Evolutionary conservation across 23 tunicate species (phyloP), one percentile per base, ranked within the genome.

Genomic region (Corella eumyota): DNA sequence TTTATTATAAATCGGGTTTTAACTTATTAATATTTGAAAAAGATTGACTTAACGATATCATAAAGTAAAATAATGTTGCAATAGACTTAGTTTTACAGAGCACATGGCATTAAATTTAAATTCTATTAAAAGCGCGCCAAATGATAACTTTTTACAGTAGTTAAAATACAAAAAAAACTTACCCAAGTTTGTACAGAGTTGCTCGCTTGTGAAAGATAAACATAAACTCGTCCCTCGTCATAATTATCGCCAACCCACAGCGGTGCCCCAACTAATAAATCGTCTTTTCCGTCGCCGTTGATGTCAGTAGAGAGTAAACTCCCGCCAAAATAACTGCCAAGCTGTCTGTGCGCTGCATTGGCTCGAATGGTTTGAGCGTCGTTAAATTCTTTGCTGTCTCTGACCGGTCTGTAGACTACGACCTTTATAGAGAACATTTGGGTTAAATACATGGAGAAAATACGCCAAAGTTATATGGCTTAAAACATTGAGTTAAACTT

Each of bases 261-360:
- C 1, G 83, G 83, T n/a, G 83, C 83, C 3, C 74, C 83, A 25
- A 76, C 73, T 26, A 76, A 62, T 60, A 76, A 46, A 30, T 76
- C 83, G 34, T 76, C 83, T 45, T 58, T 45, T 1, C 61, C 50
- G 45, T 76, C 83, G 20, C 32, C 40, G 62, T 76, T 76, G 26
- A 76, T 44, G 51, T 76, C 94, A 13, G 57, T 20, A 17, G 84
- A 37, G 20, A 84, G 77, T 2, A 84, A 25, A 29, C 58, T 63
- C 6, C 78, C 94, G 19, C 94, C 94, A 40, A 76, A 84, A 31
- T 84, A 84, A 59, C 83, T 76, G 23, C 83, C 83, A 28, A 76
- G 68, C 45, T 76, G 83, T 21, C 65, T 24, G 26, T 58, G 32
- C 23, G 50, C 50, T 29, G 32, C 60, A 45, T n/a, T 32, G 9